A percentile compares a stretch with the other conserved stretches of the same genome.
These are phyloP conservation scores for Lepus oiostolus DNA, from an alignment of 2,797 vertebrate genomes.

Conservation along the genomic window DNA sequence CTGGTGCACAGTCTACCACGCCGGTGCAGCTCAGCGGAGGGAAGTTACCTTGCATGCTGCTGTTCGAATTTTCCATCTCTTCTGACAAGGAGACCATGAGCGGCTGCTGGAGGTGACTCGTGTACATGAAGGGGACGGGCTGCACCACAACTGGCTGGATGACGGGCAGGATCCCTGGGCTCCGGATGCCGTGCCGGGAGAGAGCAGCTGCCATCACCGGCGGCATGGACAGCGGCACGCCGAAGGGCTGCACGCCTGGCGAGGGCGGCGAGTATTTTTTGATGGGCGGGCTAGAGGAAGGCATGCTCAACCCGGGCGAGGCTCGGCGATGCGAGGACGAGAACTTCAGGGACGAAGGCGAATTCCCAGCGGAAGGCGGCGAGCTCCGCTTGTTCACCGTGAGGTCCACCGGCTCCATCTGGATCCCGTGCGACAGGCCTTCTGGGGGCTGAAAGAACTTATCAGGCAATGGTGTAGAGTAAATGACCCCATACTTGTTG, in stretches of 20 bases:
- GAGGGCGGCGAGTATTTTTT: constrained; percentile 90
- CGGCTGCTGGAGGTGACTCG: constrained; percentile 92
- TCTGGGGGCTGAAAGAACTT: constrained; percentile 89
- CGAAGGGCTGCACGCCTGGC: constrained; percentile 90
- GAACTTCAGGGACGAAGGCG: constrained; percentile 91
- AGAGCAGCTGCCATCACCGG: constrained; percentile 91
- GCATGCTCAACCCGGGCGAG: constrained; percentile 89
- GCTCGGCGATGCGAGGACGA: constrained; percentile 89
- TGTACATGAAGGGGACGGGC: constrained; percentile 94
- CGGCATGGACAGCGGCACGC: constrained; percentile 91
- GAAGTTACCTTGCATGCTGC: constrained; percentile 89
- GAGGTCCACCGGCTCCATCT: constrained; percentile 97
- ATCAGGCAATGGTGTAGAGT: constrained; percentile 89
- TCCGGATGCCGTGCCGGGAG: constrained; percentile 89
- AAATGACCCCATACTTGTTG: constrained; percentile 93
- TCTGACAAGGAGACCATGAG: constrained; percentile 93
- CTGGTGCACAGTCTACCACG: rapidly evolving
- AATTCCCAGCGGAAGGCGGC: constrained; percentile 89
- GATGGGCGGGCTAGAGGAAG: constrained; percentile 91
- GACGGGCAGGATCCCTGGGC: constrained; percentile 91
- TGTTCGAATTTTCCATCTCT: constrained; percentile 89
- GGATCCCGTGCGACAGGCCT: constrained; percentile 90
- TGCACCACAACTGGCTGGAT: constrained; percentile 94
- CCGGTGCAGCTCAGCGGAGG: rapidly evolving
- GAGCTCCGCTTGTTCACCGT: constrained; percentile 95